A percentile compares a stretch with the other conserved stretches of the same genome.
Evolutionary conservation across 2,888 invertebrate genomes (phyloP).

Genomic region (Drosophila neotestacea): DNA sequence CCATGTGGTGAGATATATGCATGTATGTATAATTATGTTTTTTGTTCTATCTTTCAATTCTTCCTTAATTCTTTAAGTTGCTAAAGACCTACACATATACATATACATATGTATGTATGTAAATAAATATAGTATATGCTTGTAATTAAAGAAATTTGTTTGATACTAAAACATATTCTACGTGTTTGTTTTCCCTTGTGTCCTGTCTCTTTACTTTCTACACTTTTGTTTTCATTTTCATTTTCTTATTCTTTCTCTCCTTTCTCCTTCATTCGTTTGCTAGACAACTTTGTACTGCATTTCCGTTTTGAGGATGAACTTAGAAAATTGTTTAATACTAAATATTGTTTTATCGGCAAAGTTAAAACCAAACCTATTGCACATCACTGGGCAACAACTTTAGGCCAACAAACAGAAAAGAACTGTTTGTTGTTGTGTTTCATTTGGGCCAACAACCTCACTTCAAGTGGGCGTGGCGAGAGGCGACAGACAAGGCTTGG

Average conservation of each 20-base stretch:
- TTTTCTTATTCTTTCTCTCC: conserved; percentile 1
- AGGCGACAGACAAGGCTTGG: conserved; percentile 10
- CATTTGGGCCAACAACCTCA: conserved; percentile 2
- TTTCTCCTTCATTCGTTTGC: conserved; percentile 6
- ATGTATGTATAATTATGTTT: background rate
- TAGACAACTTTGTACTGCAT: conserved; percentile 48
- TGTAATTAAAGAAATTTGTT: conserved; percentile 29
- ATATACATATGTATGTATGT: conserved; percentile 4
- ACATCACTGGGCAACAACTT: conserved; percentile 21
- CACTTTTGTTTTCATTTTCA: background rate
- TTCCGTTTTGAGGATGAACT: conserved; percentile 37
- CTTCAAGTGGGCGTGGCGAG: conserved; percentile 2
- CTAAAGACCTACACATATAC: conserved; percentile 17
- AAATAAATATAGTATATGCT: conserved; percentile 17
- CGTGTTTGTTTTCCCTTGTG: conserved; percentile 10
- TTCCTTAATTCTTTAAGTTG: background rate
- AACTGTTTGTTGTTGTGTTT: background rate
- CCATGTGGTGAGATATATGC: conserved; percentile 49
- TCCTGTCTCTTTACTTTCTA: conserved; percentile 5
- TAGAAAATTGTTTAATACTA: conserved; percentile 30
- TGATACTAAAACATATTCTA: conserved; percentile 36
- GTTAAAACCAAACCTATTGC: conserved; percentile 8
- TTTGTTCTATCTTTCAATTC: conserved; percentile 16
- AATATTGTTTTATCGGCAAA: conserved; percentile 10
- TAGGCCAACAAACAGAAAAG: background rate